Evolutionary conservation across 2,888 invertebrate species (phyloP).

Genomic region (Meghimatium bilineatum): DNA sequence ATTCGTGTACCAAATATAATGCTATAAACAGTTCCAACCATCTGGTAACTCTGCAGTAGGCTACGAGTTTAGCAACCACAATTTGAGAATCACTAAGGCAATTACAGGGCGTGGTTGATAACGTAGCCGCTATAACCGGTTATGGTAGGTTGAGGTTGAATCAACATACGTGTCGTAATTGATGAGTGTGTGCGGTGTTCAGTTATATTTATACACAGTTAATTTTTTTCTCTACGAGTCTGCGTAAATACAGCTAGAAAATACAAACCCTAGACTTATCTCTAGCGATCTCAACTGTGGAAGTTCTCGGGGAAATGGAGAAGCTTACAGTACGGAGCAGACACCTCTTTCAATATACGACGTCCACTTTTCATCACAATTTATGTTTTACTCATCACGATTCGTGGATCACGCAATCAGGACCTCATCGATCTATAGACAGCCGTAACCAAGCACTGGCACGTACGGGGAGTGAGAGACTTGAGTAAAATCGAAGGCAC

Average conservation of each 20-base stretch:
- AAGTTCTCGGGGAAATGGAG: not conserved
- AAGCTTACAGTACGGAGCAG: not conserved
- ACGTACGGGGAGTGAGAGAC: constrained; percentile 14
- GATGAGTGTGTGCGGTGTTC: not conserved
- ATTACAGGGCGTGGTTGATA: constrained; percentile 76
- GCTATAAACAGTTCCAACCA: too few species aligned
- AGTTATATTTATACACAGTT: not conserved
- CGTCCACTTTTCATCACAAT: not conserved
- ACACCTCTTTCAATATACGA: constrained; percentile 10
- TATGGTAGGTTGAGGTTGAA: too few species aligned
- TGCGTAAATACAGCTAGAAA: not conserved
- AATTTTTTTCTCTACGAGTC: not conserved
- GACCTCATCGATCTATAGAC: constrained; percentile 20
- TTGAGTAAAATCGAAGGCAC: constrained; percentile 25
- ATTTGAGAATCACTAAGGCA: too few species aligned
- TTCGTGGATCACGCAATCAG: constrained; percentile 22
- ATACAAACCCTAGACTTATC: not conserved
- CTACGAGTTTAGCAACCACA: too few species aligned
- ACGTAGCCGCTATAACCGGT: too few species aligned
- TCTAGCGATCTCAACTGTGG: not conserved
- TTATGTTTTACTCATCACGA: constrained; percentile 27
- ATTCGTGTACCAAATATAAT: too few species aligned
- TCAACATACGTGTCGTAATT: not conserved
- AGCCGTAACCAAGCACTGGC: constrained; percentile 22
- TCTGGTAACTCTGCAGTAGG: too few species aligned